phyloP scores from a whole-genome alignment of 2,888 invertebrate species.

The Ommatoiulus sabulosus region DNA sequence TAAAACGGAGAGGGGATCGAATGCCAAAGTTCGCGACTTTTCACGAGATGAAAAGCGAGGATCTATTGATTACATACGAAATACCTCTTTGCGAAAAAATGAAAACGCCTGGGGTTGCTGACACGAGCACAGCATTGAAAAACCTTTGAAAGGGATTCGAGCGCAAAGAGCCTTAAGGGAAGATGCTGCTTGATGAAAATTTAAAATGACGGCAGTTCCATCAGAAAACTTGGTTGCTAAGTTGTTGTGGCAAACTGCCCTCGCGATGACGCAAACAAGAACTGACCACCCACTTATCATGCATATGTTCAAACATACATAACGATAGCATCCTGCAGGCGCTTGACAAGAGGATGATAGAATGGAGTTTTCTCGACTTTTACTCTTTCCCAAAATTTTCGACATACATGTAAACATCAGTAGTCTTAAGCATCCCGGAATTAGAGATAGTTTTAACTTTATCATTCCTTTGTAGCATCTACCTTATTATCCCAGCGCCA shows the following conservation, averaged over 20 bases:
- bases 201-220: neutral
- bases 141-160: neutral
- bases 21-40: neutral
- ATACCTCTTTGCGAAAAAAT: neutral
- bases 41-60: neutral
- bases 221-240: neutral
- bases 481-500: too few relatives aligned
- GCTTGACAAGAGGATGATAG: neutral
- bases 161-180: neutral
- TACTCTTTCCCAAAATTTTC: neutral
- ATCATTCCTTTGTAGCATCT: too few relatives aligned
- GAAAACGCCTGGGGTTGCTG: neutral
- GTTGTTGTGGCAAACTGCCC: neutral
- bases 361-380: neutral
- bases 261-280: neutral
- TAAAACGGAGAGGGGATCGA: neutral
- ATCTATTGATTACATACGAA: conserved; percentile 1
- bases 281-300: neutral
- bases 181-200: neutral
- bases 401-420: too few relatives aligned
- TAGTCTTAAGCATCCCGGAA: too few relatives aligned
- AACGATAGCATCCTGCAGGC: too few relatives aligned
- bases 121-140: neutral
- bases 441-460: too few relatives aligned
- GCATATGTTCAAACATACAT: too few relatives aligned